phyloP scores from a whole-genome alignment of 2,888 invertebrate species.

The Aphodius sticticus region DNA sequence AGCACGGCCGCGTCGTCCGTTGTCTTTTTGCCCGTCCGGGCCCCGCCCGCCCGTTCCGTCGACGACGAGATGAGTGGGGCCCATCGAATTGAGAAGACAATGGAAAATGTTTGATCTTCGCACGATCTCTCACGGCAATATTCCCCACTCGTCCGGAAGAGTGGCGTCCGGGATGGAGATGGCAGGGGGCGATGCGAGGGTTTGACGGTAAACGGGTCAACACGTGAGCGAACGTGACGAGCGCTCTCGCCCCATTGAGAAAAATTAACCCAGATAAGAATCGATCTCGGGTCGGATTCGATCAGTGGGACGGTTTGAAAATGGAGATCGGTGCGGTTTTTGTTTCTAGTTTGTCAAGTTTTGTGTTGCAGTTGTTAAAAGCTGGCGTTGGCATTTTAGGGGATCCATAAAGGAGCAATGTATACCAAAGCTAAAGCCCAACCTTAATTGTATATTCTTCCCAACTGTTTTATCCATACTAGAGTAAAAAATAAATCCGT shows the following conservation, averaged over 20 bases:
- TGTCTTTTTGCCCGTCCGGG: slow-evolving; percentile 10
- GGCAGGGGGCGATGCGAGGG: neutral
- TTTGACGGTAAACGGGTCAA: neutral
- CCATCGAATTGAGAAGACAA: slow-evolving; percentile 18
- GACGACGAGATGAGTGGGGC: slow-evolving; percentile 7
- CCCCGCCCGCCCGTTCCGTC: slow-evolving; percentile 5
- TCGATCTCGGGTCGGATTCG: neutral
- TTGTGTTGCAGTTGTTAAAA: neutral
- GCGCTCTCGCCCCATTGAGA: neutral
- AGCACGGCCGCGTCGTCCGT: slow-evolving; percentile 21
- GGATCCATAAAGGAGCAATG: too few relatives aligned
- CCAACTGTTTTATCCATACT: too few relatives aligned
- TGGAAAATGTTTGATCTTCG: slow-evolving; percentile 25
- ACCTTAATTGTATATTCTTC: too few relatives aligned
- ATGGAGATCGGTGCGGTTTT: neutral
- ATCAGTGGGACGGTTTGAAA: neutral
- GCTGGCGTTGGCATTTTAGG: too few relatives aligned
- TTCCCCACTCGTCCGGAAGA: slow-evolving; percentile 8
- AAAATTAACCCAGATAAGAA: neutral
- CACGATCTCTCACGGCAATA: slow-evolving; percentile 19
- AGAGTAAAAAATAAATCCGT: too few relatives aligned
- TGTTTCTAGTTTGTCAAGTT: neutral
- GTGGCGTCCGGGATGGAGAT: neutral
- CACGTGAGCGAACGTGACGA: neutral
- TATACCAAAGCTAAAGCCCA: too few relatives aligned